Evolutionary conservation across 2,888 invertebrate genomes (phyloP), one percentile per base, ranked within the genome.

Genomic region (Acronicta leporina): DNA sequence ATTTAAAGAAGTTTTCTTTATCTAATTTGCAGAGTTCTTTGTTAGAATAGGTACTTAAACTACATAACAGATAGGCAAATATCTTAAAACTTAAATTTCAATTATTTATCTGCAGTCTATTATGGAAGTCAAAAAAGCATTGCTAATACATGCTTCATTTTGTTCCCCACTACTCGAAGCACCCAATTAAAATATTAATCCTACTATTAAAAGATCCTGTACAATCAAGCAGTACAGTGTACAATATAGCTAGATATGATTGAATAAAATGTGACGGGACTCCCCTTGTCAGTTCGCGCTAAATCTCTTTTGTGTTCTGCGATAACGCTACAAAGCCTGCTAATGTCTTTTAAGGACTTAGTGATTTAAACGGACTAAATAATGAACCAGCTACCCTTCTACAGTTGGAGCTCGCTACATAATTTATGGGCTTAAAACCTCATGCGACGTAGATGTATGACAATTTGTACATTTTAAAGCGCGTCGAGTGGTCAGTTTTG

Each of bases 291-390:
- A 79, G 79, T 73, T 49, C 74, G 75, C 82, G 83, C 81, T 82
- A 92, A 92, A 92, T 93, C 94, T 89, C 94, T 90, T 92, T 94
- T 94, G 94, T 94, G 91, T 91, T 85, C 86, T 81, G 84, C 88
- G 93, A 94, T 94, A 92, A 89, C 91, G 88, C 78, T 89, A 92
- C 94, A 94, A 94, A 94, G 94, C 92, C 85, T 87, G 88, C 92
- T 94, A 94, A 94, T 94, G 91, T 94, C 90, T 92, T 94, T 94
- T 93, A 94, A 93, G 94, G 94, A 94, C 94, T 94, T 94, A 93
- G 94, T 88, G 92, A 94, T 94, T 94, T 94, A 94, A 94, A 94
- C 93, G 91, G 94, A 94, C 94, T 95, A 91, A 90, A 92, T 94
- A 93, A 94, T 94, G 93, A 93, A 91, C 87, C 85, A 68, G 81